Percentiles rank a stretch among this genome's conserved stretches.
Evolutionary conservation across 1,140 invertebrate genomes (phyloP).

Genomic region (Aphidius gifuensis): DNA sequence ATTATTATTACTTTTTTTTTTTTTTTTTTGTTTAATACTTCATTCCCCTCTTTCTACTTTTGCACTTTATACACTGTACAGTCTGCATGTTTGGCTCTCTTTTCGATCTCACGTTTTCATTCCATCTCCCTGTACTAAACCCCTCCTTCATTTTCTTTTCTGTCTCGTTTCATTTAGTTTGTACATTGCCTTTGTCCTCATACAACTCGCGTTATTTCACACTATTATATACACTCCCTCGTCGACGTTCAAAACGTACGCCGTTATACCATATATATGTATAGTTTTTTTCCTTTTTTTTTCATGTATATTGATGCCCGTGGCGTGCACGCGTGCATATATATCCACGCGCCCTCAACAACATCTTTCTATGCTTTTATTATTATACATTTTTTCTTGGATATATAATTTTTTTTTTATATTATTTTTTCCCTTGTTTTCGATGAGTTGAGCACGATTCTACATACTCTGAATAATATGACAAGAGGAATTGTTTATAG

Average conservation of each 20-base stretch:
- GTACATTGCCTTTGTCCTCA: conserved; percentile 46
- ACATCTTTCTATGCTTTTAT: neutral
- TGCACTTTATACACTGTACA: conserved; percentile 7
- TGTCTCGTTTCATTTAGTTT: conserved; percentile 13
- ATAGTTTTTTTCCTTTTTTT: neutral
- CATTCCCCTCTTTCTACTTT: conserved; percentile 5
- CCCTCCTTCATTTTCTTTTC: conserved; percentile 13
- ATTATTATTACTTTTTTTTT: conserved; percentile 1
- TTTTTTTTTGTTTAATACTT: neutral
- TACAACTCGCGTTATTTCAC: conserved; percentile 51
- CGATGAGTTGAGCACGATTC: neutral
- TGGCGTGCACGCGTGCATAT: conserved; percentile 16
- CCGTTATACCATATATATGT: conserved; percentile 8
- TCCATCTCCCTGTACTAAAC: neutral
- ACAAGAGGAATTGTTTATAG: neutral
- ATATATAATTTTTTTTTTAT: neutral
- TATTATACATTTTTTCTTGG: conserved; percentile 4
- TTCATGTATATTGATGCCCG: conserved; percentile 9
- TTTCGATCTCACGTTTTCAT: neutral
- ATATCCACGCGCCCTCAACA: conserved; percentile 8
- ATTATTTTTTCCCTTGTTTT: too few relatives aligned
- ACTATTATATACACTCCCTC: conserved; percentile 32
- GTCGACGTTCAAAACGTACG: conserved; percentile 10
- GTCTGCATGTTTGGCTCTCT: conserved; percentile 17
- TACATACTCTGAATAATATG: neutral